Conservation (phyloP, 2,888 invertebrate species). For the Tuta absoluta region DNA sequence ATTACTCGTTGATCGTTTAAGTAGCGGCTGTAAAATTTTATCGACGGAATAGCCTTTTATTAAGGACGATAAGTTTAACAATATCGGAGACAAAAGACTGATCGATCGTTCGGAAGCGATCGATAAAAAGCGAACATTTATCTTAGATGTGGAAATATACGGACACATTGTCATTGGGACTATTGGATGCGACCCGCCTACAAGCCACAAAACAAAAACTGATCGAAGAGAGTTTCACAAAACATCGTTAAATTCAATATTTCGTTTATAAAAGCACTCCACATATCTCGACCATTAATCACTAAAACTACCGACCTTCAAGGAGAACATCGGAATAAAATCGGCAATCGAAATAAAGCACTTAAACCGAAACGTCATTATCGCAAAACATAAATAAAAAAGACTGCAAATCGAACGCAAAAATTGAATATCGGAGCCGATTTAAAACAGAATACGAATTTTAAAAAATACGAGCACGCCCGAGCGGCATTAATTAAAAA, state of each 20-base stretch:
- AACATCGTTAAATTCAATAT: conserved; percentile 81
- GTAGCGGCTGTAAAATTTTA: conserved; percentile 48
- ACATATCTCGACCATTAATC: conserved; percentile 80
- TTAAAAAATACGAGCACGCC: conserved; percentile 77
- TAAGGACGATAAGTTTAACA: conserved; percentile 46
- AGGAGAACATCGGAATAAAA: conserved; percentile 79
- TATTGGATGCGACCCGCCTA: conserved; percentile 59
- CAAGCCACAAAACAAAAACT: conserved; percentile 62
- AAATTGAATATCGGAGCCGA: conserved; percentile 80
- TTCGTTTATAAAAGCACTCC: conserved; percentile 80
- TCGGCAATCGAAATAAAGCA: conserved; percentile 81
- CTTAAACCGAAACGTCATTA: conserved; percentile 82
- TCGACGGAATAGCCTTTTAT: conserved; percentile 47
- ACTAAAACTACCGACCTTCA: conserved; percentile 80
- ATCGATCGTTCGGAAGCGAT: conserved; percentile 50
- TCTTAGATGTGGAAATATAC: conserved; percentile 54
- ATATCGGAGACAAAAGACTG: conserved; percentile 41
- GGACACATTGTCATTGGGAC: conserved; percentile 54
- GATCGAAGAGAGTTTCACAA: conserved; percentile 66
- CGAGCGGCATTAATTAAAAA: conserved; percentile 81
- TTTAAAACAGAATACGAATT: conserved; percentile 80
- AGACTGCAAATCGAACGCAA: conserved; percentile 76
- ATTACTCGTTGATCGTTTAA: conserved; percentile 45
- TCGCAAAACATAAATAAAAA: conserved; percentile 80
- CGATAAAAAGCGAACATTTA: conserved; percentile 51